Conservation (phyloP, 2,888 invertebrate species). For the Hecatera dysodea region DNA sequence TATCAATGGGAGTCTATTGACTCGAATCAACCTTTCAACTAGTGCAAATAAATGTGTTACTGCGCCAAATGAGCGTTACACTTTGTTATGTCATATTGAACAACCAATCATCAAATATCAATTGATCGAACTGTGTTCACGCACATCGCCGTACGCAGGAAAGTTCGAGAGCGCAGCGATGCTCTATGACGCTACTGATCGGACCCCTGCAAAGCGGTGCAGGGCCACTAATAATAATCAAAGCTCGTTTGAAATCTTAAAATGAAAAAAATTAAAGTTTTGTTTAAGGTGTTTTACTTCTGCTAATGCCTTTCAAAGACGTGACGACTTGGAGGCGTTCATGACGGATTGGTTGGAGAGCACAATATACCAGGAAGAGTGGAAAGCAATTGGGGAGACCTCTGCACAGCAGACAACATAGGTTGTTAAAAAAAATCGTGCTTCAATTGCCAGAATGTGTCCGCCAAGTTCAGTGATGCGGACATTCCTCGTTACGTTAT, state of each 20-base stretch:
- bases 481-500: constrained; percentile 46
- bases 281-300: constrained; percentile 1
- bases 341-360: no score
- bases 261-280: neutral
- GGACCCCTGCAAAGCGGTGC: neutral
- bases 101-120: neutral
- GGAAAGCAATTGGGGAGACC: no score
- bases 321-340: no score
- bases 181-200: neutral
- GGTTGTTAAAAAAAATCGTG: no score
- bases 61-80: constrained; percentile 4
- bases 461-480: constrained; percentile 31
- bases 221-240: neutral
- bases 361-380: no score
- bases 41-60: constrained; percentile 4
- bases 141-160: neutral
- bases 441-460: constrained; percentile 12
- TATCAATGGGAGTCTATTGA: constrained; percentile 1
- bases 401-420: no score
- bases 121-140: neutral
- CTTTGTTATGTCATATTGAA: constrained; percentile 1
- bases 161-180: constrained; percentile 17
- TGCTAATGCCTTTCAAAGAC: no score
- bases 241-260: neutral
- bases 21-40: constrained; percentile 11